Conservation (phyloP, 2,888 invertebrate genomes). For the Melanchra persicariae region DNA sequence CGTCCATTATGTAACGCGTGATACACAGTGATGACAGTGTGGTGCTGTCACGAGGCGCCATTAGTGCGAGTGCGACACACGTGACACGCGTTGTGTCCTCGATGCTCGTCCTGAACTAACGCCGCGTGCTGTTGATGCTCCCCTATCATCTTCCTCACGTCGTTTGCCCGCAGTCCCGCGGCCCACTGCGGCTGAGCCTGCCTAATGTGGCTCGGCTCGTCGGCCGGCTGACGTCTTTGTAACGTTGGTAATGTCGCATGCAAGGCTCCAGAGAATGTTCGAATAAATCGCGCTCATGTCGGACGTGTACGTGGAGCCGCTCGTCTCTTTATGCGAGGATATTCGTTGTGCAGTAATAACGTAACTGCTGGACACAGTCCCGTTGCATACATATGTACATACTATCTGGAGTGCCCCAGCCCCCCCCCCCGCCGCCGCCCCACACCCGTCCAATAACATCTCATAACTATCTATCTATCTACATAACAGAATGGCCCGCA, state of each 20-base stretch:
- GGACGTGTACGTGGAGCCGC: background rate
- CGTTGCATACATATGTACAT: no score
- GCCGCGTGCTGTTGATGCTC: constrained; percentile 20
- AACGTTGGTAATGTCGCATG: constrained; percentile 9
- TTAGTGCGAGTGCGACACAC: no score
- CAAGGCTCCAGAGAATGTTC: background rate
- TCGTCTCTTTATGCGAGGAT: constrained; percentile 9
- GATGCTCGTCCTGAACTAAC: constrained; percentile 13
- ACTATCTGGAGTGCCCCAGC: no score
- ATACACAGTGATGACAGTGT: background rate
- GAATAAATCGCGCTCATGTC: constrained; percentile 13
- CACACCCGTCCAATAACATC: constrained; percentile 11
- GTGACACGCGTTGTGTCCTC: constrained; percentile 6
- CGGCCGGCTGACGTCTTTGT: constrained; percentile 19
- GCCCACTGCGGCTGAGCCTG: constrained; percentile 6
- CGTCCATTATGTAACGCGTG: background rate
- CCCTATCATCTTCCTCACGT: constrained; percentile 7
- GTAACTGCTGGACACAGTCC: no score
- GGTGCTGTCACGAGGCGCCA: background rate
- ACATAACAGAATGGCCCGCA: constrained; percentile 17
- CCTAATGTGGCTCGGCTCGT: constrained; percentile 5
- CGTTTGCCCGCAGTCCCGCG: background rate
- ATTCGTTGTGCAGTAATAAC: background rate
- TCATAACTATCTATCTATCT: no score
- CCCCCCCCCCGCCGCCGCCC: background rate